These are phyloP conservation scores for Heterocephalus glaber DNA, from an alignment of 2,113 vertebrate genomes.

Conservation along the genomic window DNA sequence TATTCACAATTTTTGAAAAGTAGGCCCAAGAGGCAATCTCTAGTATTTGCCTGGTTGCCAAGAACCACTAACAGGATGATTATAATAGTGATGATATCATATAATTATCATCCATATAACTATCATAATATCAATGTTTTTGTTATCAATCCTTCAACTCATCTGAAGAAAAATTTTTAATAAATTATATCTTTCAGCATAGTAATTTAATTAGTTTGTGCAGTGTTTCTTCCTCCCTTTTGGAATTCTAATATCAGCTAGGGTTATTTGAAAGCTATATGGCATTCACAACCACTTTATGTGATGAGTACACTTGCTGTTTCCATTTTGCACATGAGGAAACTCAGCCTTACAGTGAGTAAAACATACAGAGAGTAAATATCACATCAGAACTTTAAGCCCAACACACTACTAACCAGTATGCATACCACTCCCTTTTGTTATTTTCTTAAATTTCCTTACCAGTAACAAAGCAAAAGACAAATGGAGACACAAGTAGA, in stretches of 20 bases:
- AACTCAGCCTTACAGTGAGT: neutral
- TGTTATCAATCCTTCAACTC: neutral
- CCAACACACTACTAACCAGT: neutral
- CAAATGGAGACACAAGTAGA: neutral
- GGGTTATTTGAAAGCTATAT: neutral
- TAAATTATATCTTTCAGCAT: neutral
- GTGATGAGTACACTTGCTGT: neutral
- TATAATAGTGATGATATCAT: neutral
- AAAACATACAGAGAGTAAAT: neutral
- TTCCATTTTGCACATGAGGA: neutral
- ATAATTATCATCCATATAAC: neutral
- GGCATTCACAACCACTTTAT: neutral
- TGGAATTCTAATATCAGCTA: slow-evolving; percentile 31
- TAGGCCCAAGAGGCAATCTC: neutral
- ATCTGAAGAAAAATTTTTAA: slow-evolving; percentile 22
- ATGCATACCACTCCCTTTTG: neutral
- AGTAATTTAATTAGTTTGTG: neutral
- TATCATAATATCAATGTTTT: neutral
- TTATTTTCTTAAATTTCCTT: neutral
- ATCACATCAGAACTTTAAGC: neutral
- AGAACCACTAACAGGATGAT: neutral
- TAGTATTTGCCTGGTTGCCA: neutral
- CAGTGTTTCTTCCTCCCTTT: neutral
- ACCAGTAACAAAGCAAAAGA: neutral
- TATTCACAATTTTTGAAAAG: neutral